These are phyloP conservation scores for Platorchestia sp. DNA, from an alignment of 1,140 invertebrate genomes.

Conservation along the genomic window DNA sequence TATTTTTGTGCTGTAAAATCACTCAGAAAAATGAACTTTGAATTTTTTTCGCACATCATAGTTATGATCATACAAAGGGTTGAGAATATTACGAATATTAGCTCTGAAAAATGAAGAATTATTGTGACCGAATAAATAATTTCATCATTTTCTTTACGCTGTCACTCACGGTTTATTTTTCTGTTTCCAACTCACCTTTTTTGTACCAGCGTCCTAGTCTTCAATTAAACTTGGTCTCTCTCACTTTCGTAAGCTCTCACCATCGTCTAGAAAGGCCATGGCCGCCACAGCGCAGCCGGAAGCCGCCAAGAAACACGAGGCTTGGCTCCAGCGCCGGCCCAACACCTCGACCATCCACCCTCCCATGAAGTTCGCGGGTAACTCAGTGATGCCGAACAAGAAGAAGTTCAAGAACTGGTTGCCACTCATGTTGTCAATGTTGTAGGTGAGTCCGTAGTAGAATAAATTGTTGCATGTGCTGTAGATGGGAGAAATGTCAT, in stretches of 20 bases:
- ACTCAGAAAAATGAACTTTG: no score
- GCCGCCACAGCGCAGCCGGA: slow-evolving; percentile 69
- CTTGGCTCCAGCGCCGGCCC: slow-evolving; percentile 74
- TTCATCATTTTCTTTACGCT: no score
- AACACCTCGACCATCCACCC: slow-evolving; percentile 70
- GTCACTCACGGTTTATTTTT: no score
- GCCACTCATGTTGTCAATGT: slow-evolving; percentile 76
- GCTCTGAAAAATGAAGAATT: no score
- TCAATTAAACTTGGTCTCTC: not conserved
- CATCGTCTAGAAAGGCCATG: not conserved
- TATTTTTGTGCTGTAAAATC: no score
- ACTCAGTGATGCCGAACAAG: slow-evolving; percentile 76
- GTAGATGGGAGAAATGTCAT: not conserved
- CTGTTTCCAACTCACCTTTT: no score
- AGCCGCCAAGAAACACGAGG: slow-evolving; percentile 63
- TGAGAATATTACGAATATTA: no score
- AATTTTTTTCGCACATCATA: no score
- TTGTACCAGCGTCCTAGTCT: no score
- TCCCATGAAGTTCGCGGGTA: slow-evolving; percentile 74
- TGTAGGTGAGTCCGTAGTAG: slow-evolving; percentile 77
- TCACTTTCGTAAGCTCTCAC: not conserved
- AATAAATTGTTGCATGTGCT: slow-evolving; percentile 58
- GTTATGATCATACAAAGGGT: no score
- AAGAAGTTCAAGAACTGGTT: slow-evolving; percentile 81
- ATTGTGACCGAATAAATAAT: no score